A percentile compares a stretch with the other conserved stretches of the same genome.
Evolutionary conservation across 2,797 vertebrate genomes (phyloP).

Genomic region (Paratrypauchen microcephalus): DNA sequence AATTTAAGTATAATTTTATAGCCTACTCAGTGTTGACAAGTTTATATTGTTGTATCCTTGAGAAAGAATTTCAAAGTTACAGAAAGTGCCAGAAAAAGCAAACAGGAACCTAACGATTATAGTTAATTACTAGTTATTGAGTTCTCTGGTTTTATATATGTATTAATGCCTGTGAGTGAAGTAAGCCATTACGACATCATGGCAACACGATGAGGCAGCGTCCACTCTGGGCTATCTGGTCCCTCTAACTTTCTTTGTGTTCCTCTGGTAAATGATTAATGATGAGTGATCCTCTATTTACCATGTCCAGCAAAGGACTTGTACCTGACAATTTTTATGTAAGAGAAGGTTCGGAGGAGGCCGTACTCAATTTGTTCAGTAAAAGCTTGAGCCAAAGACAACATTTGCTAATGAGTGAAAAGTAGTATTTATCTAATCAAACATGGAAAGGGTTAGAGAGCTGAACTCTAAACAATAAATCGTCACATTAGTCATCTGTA

Average conservation of each 20-base stretch:
- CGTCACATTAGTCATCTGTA: not conserved
- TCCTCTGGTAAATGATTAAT: slow-evolving; percentile 78
- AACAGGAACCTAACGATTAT: too few relatives aligned
- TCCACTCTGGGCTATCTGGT: slow-evolving; percentile 62
- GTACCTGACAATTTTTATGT: slow-evolving; percentile 72
- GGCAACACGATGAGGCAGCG: slow-evolving; percentile 36
- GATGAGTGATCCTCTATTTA: slow-evolving; percentile 70
- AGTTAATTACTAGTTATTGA: not conserved
- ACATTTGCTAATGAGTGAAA: too few relatives aligned
- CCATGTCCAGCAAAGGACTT: slow-evolving; percentile 79
- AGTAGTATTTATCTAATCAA: not conserved
- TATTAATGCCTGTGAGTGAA: not conserved
- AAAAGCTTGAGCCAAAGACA: too few relatives aligned
- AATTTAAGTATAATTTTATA: not conserved
- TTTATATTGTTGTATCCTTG: not conserved
- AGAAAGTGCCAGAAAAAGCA: not conserved
- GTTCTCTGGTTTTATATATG: not conserved
- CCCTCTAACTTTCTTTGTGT: slow-evolving; percentile 59
- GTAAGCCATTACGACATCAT: slow-evolving; percentile 46
- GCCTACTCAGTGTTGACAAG: not conserved
- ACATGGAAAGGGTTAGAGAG: not conserved
- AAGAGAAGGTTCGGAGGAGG: not conserved
- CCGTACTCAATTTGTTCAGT: not conserved
- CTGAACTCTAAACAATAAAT: not conserved
- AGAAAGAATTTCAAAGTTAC: not conserved